These are phyloP conservation scores for Pelecanoides urinatrix DNA, from an alignment of 2,113 vertebrate genomes.

Conservation along the genomic window DNA sequence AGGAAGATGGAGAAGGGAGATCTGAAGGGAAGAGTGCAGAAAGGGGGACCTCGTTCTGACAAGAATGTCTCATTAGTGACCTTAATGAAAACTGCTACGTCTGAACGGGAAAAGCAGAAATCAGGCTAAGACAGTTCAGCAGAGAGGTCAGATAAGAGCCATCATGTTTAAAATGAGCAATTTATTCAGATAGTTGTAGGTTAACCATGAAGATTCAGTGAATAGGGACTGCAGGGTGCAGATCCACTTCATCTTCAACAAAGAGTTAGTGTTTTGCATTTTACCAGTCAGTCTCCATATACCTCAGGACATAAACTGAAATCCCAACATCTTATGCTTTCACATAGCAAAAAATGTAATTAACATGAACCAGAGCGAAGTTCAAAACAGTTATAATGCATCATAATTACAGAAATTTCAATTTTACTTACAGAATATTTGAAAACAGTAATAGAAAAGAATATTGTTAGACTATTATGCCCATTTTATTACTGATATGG, in stretches of 20 bases:
- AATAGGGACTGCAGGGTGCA: neutral
- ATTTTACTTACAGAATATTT: neutral
- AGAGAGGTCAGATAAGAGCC: neutral
- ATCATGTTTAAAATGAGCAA: neutral
- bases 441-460: neutral
- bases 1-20: neutral
- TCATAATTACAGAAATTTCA: neutral
- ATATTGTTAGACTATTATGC: neutral
- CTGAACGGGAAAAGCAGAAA: neutral
- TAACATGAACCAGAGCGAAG: neutral
- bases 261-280: neutral
- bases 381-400: neutral
- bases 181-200: neutral
- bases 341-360: neutral
- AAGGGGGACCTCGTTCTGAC: neutral
- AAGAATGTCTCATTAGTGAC: neutral
- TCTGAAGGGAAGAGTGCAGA: neutral
- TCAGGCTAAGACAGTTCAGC: neutral
- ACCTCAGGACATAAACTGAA: neutral
- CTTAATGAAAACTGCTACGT: neutral
- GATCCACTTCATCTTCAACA: too few relatives aligned
- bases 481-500: neutral
- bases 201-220: neutral
- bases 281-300: neutral
- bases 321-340: neutral